These are phyloP conservation scores for Xestobium rufovillosum DNA, from an alignment of 2,888 invertebrate species.

Conservation along the genomic window DNA sequence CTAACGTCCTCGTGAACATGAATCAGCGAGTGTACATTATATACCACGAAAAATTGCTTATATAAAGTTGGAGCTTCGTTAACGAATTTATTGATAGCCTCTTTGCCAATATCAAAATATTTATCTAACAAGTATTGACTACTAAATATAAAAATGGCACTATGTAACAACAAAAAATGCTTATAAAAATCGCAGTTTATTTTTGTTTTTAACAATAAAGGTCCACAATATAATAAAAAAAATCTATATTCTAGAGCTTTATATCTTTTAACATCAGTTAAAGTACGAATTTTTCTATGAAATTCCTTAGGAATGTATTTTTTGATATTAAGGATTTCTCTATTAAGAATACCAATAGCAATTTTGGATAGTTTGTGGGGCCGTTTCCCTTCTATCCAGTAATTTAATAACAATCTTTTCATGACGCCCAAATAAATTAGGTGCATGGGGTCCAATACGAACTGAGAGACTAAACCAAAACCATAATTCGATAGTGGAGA, in stretches of 20 bases:
- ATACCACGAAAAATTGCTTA: background rate
- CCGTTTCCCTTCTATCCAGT: too few relatives aligned
- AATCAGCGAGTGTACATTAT: slow-evolving; percentile 6
- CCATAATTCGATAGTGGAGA: too few relatives aligned
- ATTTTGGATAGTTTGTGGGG: too few relatives aligned
- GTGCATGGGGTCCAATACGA: too few relatives aligned
- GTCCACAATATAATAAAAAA: slow-evolving; percentile 8
- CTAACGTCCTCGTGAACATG: slow-evolving; percentile 8
- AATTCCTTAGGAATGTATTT: too few relatives aligned
- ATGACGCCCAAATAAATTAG: too few relatives aligned
- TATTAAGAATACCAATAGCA: too few relatives aligned
- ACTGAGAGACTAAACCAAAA: too few relatives aligned
- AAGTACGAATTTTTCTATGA: too few relatives aligned
- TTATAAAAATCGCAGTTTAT: slow-evolving; percentile 8
- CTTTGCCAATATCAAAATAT: slow-evolving; percentile 10
- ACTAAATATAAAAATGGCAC: slow-evolving; percentile 11
- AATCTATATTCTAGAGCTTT: slow-evolving; percentile 14
- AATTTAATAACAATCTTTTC: too few relatives aligned
- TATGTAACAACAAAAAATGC: slow-evolving; percentile 12
- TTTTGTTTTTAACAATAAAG: background rate
- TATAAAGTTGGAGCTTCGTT: background rate
- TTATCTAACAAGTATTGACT: slow-evolving; percentile 9
- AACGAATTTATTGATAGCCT: slow-evolving; percentile 6
- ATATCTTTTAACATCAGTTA: slow-evolving; percentile 12
- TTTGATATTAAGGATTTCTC: too few relatives aligned